These are phyloP conservation scores for Oasisia sp. DNA, from an alignment of 2,888 invertebrate genomes.

Conservation along the genomic window DNA sequence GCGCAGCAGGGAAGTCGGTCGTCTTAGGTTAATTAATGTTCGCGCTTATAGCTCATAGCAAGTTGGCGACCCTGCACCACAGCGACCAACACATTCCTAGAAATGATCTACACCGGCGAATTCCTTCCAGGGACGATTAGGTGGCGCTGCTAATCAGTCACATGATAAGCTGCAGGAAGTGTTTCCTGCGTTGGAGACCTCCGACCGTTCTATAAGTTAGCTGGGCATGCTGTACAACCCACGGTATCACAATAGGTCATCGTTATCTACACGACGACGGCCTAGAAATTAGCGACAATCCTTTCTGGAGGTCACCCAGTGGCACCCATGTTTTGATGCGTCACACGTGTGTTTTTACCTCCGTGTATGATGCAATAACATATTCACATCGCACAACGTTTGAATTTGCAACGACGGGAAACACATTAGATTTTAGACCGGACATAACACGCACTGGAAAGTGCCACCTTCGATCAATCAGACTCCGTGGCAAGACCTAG, in stretches of 20 bases:
- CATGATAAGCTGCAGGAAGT: neutral
- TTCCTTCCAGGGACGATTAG: conserved; percentile 12
- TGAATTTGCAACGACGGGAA: neutral
- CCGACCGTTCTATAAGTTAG: neutral
- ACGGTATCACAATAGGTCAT: neutral
- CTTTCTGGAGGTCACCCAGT: neutral
- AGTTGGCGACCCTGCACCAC: neutral
- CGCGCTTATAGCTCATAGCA: neutral
- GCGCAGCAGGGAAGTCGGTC: neutral
- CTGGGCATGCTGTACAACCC: neutral
- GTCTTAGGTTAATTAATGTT: neutral
- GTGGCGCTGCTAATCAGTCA: neutral
- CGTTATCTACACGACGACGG: neutral
- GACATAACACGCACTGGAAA: neutral
- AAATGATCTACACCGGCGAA: conserved; percentile 12
- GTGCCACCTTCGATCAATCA: neutral
- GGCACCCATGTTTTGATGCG: neutral
- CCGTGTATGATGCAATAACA: neutral
- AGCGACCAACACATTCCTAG: neutral
- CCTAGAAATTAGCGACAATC: neutral
- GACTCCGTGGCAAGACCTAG: neutral
- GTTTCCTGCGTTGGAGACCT: neutral
- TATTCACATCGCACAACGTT: neutral
- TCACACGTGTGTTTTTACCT: neutral
- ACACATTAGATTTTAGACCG: neutral